phyloP scores from a whole-genome alignment of 2,797 vertebrate species.

The Spinibarbus caldwelli region DNA sequence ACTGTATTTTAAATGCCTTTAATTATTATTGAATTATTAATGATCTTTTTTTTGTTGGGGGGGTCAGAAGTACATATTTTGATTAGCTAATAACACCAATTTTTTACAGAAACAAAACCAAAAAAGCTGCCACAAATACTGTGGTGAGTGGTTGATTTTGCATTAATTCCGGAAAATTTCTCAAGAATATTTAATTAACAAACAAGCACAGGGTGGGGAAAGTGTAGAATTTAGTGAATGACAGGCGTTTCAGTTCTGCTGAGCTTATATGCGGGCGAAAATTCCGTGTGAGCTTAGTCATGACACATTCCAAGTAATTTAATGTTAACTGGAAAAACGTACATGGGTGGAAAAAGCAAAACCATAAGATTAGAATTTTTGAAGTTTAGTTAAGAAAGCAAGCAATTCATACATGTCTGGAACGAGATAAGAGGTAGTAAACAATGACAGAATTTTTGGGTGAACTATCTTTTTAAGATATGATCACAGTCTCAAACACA shows the following conservation, averaged over 20 bases:
- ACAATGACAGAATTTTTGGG: background rate
- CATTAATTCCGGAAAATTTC: background rate
- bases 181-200: background rate
- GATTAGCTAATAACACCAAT: background rate
- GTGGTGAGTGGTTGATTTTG: background rate
- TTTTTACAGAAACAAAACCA: background rate
- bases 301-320: background rate
- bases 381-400: background rate
- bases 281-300: background rate
- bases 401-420: background rate
- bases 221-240: background rate
- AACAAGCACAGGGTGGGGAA: background rate
- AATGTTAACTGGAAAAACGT: background rate
- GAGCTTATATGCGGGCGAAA: background rate
- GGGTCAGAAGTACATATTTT: background rate
- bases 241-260: background rate
- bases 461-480: background rate
- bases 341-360: background rate
- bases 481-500: background rate
- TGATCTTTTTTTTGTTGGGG: background rate
- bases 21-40: background rate
- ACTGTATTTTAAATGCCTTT: background rate
- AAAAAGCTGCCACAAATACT: background rate
- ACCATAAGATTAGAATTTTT: background rate
- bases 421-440: background rate